phyloP scores from a whole-genome alignment of 2,797 vertebrate genomes.

The Darevskia nairensis region DNA sequence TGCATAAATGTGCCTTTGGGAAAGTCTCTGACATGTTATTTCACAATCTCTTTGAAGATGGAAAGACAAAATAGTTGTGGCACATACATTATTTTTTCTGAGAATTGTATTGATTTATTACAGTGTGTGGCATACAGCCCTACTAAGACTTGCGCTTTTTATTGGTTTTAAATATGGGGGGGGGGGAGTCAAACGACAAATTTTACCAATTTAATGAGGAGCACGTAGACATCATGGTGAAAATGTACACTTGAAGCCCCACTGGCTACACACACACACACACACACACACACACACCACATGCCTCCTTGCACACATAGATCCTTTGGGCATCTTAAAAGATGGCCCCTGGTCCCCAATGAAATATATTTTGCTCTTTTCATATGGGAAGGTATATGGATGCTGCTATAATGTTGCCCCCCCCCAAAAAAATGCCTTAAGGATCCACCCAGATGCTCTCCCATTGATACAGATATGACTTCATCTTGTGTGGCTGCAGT shows the following conservation, averaged over 20 bases:
- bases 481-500: not conserved
- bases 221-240: not conserved
- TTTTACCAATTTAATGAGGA: not conserved
- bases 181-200: not conserved
- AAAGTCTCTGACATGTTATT: slow-evolving; percentile 13
- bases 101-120: not conserved
- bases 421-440: not conserved
- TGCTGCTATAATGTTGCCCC: not conserved
- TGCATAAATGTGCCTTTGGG: not conserved
- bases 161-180: not conserved
- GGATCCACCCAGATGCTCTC: not conserved
- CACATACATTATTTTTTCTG: not conserved
- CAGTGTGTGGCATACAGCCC: not conserved
- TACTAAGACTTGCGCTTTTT: not conserved
- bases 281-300: not conserved
- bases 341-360: not conserved
- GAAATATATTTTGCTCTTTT: not conserved
- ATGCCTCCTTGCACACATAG: not conserved
- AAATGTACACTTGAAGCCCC: not conserved
- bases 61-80: slow-evolving; percentile 1
- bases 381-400: not conserved
- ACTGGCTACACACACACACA: not conserved
- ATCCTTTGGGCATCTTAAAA: not conserved
- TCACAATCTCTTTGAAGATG: slow-evolving; percentile 24
- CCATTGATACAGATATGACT: not conserved